Base-by-base conservation (phyloP, 1,140 invertebrate species). In the Pomacea maculata region DNA sequence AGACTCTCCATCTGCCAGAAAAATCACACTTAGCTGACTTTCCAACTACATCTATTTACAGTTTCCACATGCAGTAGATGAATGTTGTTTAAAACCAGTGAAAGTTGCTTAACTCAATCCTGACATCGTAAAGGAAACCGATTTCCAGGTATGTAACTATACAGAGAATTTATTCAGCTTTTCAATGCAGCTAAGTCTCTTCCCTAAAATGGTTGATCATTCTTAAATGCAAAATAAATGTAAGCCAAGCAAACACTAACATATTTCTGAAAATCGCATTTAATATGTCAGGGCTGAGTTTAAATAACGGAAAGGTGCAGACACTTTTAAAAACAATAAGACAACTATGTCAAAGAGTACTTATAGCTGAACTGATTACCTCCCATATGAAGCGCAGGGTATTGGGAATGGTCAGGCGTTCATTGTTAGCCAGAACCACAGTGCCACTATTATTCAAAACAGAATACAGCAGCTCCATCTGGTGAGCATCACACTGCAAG, bases 371-470 rank as follows among this genome's bases (percentile, higher is more conserved):
- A 17, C 57, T n/a, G 57, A 85, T 81, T 65, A 91, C 89, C 88
- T 91, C 90, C 90, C 90, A 91, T 77, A 91, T 87, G 78, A 90
- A 90, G 25, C 88, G 82, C 14, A 90, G 79, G 19, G 84, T 88
- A 34, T 88, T 86, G 65, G 88, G 86, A 71, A 90, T 85, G 68
- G 80, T 72, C 17, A 91, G 82, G 34, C 89, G 85, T 76, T 91
- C 90, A 78, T 88, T 90, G 84, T 91, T 91, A 11, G 87, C 87
- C 77, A 91, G 84, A 9, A 91, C 89, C 71, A 90, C 85, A 15
- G 85, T 83, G 54, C 89, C 89, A 82, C 85, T 85, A 80, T 90
- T 85, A 74, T 86, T 86, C 15, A 91, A 82, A 17, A 90, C 80
- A 17, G 84, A 85, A 68, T 87, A 82, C 29, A 91, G 74, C 61